These are phyloP conservation scores for Phocoena sinus DNA, from an alignment of 2,113 vertebrate genomes.

Conservation along the genomic window DNA sequence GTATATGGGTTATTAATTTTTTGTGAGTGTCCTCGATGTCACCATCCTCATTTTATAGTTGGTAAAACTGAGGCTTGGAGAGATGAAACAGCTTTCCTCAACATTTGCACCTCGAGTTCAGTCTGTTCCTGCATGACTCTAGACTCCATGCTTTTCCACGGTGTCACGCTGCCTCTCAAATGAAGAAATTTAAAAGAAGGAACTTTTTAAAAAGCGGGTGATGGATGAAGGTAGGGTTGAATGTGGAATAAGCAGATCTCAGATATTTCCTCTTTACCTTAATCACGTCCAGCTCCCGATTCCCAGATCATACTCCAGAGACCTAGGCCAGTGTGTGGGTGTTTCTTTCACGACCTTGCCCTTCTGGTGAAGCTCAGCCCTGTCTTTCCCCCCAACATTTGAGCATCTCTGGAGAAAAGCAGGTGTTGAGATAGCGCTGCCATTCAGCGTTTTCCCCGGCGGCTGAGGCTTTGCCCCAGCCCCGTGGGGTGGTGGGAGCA, in stretches of 20 bases:
- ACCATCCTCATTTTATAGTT: background rate
- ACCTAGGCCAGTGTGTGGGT: background rate
- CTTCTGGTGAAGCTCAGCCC: background rate
- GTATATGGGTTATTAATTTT: background rate
- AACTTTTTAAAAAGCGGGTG: background rate
- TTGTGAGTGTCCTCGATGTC: background rate
- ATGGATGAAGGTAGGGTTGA: background rate
- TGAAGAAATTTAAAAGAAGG: background rate
- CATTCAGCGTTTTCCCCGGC: fast-evolving
- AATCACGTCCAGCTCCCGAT: background rate
- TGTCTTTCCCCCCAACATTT: fast-evolving
- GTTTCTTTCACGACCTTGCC: background rate
- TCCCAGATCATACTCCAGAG: background rate
- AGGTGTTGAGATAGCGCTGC: background rate
- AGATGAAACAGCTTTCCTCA: no score
- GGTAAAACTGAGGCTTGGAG: background rate
- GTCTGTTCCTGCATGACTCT: background rate
- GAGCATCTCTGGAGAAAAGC: background rate
- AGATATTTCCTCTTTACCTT: background rate
- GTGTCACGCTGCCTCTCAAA: no score
- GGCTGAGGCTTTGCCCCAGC: background rate
- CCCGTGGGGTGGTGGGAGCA: background rate
- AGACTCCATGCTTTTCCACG: no score
- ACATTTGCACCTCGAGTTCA: background rate
- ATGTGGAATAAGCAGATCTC: background rate